These are phyloP conservation scores for Trachelus stipa DNA, from an alignment of 2,888 invertebrate genomes.

Conservation along the genomic window DNA sequence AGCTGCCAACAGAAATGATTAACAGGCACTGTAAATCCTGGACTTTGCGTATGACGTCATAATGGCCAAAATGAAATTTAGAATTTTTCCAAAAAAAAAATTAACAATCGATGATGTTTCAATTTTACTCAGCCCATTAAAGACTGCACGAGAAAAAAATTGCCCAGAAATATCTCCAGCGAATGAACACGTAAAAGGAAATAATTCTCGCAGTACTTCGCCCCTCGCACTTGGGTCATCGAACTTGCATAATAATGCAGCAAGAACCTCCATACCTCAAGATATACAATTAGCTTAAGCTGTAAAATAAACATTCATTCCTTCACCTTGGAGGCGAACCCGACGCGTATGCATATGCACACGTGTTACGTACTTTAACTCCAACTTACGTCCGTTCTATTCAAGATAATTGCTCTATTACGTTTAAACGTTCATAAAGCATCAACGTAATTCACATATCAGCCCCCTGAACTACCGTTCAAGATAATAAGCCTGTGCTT, in stretches of 20 bases:
- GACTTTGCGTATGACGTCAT: background rate
- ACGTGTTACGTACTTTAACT: background rate
- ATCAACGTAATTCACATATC: background rate
- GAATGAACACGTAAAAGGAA: background rate
- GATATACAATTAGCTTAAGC: conserved; percentile 36
- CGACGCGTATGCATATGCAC: background rate
- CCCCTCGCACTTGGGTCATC: conserved; percentile 12
- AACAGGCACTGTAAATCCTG: background rate
- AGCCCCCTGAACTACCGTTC: background rate
- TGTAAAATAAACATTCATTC: conserved; percentile 39
- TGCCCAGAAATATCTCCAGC: background rate
- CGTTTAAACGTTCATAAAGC: conserved; percentile 27
- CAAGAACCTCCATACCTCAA: conserved; percentile 29
- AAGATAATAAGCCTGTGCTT: background rate
- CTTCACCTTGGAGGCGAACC: background rate
- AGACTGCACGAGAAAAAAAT: background rate
- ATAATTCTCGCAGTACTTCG: background rate
- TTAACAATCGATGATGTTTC: too few relatives aligned
- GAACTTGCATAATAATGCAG: conserved; percentile 29
- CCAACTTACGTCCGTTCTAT: conserved; percentile 23
- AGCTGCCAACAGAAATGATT: background rate
- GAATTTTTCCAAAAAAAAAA: background rate
- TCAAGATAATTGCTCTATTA: conserved; percentile 52
- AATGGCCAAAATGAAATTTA: background rate
- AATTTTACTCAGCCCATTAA: too few relatives aligned